These are phyloP conservation scores for Peucedramus taeniatus DNA, from an alignment of 2,113 vertebrate genomes.

Conservation along the genomic window DNA sequence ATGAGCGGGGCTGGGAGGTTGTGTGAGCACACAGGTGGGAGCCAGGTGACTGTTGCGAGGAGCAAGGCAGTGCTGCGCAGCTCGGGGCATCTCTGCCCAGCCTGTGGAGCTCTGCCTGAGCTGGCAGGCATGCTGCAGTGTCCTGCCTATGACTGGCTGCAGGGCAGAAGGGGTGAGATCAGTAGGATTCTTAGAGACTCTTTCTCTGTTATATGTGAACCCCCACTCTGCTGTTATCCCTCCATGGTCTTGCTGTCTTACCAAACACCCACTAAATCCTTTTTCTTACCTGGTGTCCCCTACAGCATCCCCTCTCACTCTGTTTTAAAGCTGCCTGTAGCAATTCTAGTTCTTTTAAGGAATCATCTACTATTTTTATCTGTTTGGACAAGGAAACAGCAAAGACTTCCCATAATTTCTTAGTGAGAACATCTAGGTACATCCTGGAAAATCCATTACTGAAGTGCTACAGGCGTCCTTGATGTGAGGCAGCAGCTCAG, in stretches of 20 bases:
- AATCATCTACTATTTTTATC: not conserved
- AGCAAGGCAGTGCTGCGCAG: not conserved
- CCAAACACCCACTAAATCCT: not conserved
- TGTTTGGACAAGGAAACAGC: not conserved
- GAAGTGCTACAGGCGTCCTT: not conserved
- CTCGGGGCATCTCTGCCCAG: not conserved
- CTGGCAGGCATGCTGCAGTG: not conserved
- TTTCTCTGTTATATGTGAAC: not conserved
- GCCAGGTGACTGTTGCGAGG: not conserved
- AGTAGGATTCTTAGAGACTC: not conserved
- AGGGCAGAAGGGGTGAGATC: not conserved
- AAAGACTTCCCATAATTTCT: not conserved
- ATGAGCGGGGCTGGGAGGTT: fast-evolving
- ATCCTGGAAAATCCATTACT: constrained; percentile 25
- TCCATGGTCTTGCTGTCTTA: not conserved
- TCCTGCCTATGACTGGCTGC: not conserved
- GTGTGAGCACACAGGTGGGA: fast-evolving
- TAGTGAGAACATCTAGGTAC: not conserved
- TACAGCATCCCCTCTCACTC: not conserved
- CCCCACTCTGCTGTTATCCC: not conserved
- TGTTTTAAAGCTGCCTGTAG: not conserved
- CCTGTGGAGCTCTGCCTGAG: not conserved
- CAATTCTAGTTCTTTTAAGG: not conserved
- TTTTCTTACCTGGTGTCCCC: not conserved
- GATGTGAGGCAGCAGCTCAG: not conserved